Percentiles rank a stretch among this genome's conserved stretches.
Conservation (phyloP, 2,888 invertebrate genomes). For the Allacma fusca region DNA sequence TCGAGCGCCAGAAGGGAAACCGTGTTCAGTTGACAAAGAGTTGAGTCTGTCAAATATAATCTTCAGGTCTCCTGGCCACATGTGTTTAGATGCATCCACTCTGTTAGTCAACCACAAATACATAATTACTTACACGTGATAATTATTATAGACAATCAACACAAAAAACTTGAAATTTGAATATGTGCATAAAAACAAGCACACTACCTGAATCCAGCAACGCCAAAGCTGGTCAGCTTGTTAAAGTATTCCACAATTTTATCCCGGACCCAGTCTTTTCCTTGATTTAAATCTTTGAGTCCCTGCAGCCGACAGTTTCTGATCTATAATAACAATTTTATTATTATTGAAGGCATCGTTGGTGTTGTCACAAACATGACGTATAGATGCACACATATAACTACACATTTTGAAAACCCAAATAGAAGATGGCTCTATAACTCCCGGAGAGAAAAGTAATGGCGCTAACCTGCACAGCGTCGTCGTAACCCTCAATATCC, state of each 20-base stretch:
- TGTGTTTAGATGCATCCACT: slow-evolving; percentile 68
- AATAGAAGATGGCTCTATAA: too few relatives aligned
- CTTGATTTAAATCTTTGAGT: slow-evolving; percentile 79
- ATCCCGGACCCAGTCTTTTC: slow-evolving; percentile 71
- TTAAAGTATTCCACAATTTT: slow-evolving; percentile 75
- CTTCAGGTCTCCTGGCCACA: slow-evolving; percentile 74
- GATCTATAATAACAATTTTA: too few relatives aligned
- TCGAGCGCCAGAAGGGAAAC: slow-evolving; percentile 71
- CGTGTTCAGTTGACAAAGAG: slow-evolving; percentile 67
- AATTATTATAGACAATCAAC: too few relatives aligned
- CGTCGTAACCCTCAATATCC: slow-evolving; percentile 63
- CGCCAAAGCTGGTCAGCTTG: slow-evolving; percentile 74
- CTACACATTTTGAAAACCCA: neutral
- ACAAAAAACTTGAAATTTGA: too few relatives aligned
- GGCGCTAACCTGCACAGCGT: slow-evolving; percentile 62
- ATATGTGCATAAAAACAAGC: too few relatives aligned
- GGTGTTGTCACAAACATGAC: neutral
- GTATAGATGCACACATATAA: too few relatives aligned
- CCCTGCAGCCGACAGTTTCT: slow-evolving; percentile 77
- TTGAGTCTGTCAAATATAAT: slow-evolving; percentile 71
- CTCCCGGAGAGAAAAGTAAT: too few relatives aligned
- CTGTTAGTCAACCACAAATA: too few relatives aligned
- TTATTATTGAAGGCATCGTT: too few relatives aligned
- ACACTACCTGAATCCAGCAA: slow-evolving; percentile 84
- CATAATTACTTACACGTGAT: too few relatives aligned